Base-by-base conservation (phyloP, 2,113 vertebrate genomes). In the Cebidichthys violaceus region DNA sequence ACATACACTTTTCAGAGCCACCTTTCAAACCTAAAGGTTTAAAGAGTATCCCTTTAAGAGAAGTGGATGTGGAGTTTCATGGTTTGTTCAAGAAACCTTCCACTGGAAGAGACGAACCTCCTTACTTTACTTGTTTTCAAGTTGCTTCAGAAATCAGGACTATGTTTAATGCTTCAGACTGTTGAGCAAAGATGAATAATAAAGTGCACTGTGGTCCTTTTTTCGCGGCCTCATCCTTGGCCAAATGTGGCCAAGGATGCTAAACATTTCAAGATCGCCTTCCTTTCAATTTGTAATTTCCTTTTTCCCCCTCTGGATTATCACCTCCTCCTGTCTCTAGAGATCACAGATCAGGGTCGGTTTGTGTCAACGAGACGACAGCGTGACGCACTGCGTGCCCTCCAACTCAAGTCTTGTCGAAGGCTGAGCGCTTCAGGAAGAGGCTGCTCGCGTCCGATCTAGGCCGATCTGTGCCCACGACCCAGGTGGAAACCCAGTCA, bases 401-500 rank as follows among this genome's bases (percentile, higher is more conserved):
- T 71, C 39, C 50, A 24, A 4, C 70, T 5, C 43, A 57, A 57
- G 52, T 50, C 59, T n/a, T 33, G 55, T 29, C 75, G 79, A 91
- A 91, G 86, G 83, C 83, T 68, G 75, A 70, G 47, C 35, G 7
- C 24, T 55, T 0, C 15, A n/a, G 27, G 22, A 77, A 47, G 57
- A 61, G 20, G 66, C 43, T 31, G n/a, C 33, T 57, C 52, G 18
- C 22, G 57, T 79, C 77, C 17, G 54, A 74, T 86, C 24, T n/a
- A 52, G 79, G 55, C 33, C 75, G 29, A 84, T 83, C 65, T 89
- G 81, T 79, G 65, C 77, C 83, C 70, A 67, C 10, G 2, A 75
- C 71, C 69, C 78, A 93, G 82, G 88, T 93, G 85, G 79, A 74
- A 90, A 77, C 35, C 47, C 69, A 61, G 75, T 88, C 84, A 88